A percentile compares a stretch with the other conserved stretches of the same genome.
phyloP scores from a whole-genome alignment of 2,888 invertebrate species.

The Aphidoletes aphidimyza region DNA sequence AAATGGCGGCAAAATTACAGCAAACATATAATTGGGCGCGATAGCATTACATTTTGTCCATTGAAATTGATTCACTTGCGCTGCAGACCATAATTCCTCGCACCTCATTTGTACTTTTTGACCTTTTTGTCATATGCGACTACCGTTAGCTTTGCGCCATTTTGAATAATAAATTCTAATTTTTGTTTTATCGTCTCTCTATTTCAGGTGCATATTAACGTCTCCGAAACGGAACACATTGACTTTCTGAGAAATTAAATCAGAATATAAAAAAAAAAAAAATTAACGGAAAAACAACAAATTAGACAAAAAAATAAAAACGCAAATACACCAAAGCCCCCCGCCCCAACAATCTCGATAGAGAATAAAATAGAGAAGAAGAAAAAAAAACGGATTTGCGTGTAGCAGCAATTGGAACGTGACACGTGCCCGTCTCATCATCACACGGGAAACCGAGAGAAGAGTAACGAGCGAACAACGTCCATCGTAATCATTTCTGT shows the following conservation, averaged over 20 bases:
- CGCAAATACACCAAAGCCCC: neutral
- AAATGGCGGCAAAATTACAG: too few species aligned
- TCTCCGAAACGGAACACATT: neutral
- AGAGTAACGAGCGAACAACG: too few species aligned
- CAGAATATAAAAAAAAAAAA: neutral
- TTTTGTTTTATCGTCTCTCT: neutral
- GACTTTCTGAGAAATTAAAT: neutral
- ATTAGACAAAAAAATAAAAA: neutral
- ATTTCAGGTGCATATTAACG: constrained; percentile 5
- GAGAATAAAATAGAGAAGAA: neutral
- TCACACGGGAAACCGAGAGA: too few species aligned
- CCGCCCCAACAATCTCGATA: neutral
- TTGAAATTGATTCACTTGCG: neutral
- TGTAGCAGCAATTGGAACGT: too few species aligned
- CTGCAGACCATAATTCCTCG: too few species aligned
- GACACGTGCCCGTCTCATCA: too few species aligned
- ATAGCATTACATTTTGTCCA: too few species aligned
- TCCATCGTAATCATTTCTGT: too few species aligned
- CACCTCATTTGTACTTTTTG: neutral
- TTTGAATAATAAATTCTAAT: neutral
- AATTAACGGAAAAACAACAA: neutral
- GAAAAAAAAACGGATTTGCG: too few species aligned
- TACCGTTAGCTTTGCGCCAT: neutral
- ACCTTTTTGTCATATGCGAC: neutral
- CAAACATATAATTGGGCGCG: too few species aligned